Evolutionary conservation across 2,797 vertebrate species (phyloP), one percentile per base, ranked within the genome.

Genomic region (Pyrrhura leucotis): DNA sequence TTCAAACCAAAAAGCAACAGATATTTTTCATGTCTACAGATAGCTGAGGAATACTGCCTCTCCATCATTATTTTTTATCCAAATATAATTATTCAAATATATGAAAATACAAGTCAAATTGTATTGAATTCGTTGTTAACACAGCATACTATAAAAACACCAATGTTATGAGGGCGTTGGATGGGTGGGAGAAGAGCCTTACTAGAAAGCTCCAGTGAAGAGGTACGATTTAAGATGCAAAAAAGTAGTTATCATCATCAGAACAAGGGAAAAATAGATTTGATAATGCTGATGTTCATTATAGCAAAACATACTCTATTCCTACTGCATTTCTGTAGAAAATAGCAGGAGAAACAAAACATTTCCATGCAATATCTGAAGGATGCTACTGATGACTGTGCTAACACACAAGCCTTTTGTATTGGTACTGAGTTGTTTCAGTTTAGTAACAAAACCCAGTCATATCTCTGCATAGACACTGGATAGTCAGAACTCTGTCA

Each of bases 101-200:
- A 84, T 59, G 77, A 11, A 87, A 62, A 88, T 37, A 26, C 4
- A 54, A 75, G 75, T 50, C 53, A 76, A 92, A 88, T 90, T n/a
- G 26, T 37, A 53, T 1, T 15, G 69, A 56, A 54, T 53, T 35
- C 17, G 33, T 74, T 66, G 82, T 44, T 59, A 90, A n/a, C 17
- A 63, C 59, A 69, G 39, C 8, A 67, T 18, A 59, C 12, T 3
- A 59, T 16, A n/a, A 67, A 88, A 48, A 2, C 31, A 54, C 16
- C 15, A 16, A 3, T 9, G 26, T 16, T 2, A 1, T 1, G 2
- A 29, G 28, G 25, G 13, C 14, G 4, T 6, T 13, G 44, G 22
- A 48, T 35, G n/a, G 6, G 25, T 22, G 23, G 3, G 15, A 10
- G 37, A 81, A 66, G 31, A 56, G 45, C 21, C 28, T 47, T 53